Conservation (phyloP, 2,113 vertebrate genomes). For the Campylomormyrus tamandua region DNA sequence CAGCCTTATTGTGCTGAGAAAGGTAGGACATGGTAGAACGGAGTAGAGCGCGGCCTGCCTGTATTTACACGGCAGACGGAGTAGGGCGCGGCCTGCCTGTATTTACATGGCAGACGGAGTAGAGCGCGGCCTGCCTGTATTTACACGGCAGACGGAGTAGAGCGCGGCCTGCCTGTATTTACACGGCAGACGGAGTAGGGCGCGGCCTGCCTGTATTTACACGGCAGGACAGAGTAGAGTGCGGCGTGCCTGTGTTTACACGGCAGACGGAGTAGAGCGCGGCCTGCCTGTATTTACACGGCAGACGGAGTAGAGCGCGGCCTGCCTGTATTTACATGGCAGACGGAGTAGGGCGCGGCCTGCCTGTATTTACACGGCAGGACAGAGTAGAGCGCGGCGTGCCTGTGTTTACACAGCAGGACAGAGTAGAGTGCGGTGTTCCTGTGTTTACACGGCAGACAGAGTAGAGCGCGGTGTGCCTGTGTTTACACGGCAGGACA, state of each 20-base stretch:
- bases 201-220: background rate
- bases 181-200: background rate
- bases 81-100: no score
- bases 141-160: background rate
- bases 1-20: conserved; percentile 25
- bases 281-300: background rate
- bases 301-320: background rate
- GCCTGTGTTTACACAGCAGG: no score
- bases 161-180: background rate
- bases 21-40: conserved; percentile 40
- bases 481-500: background rate
- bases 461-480: background rate
- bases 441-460: background rate
- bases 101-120: background rate
- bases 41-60: conserved; percentile 9
- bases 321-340: background rate
- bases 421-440: background rate
- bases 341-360: background rate
- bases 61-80: background rate
- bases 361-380: background rate
- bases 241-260: background rate
- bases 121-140: background rate
- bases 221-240: background rate
- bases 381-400: background rate
- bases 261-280: rapidly evolving